Conservation (phyloP, 2,113 vertebrate genomes). For the Cololabis saira region DNA sequence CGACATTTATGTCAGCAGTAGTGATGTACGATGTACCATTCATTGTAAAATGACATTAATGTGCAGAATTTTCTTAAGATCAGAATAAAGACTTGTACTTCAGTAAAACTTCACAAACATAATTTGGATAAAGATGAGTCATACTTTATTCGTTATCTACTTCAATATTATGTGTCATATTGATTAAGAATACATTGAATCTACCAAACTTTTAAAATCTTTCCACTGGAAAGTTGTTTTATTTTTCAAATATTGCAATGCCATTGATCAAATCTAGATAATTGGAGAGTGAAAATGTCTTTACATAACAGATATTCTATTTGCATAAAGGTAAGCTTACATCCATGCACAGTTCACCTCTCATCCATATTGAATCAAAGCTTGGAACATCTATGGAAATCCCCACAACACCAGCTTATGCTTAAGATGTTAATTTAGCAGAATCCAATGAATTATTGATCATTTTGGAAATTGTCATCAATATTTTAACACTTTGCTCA, state of each 20-base stretch:
- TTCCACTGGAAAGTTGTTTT: neutral
- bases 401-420: conserved; percentile 31
- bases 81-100: too few species aligned
- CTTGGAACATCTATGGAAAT: conserved; percentile 26
- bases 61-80: too few species aligned
- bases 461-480: conserved; percentile 43
- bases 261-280: neutral
- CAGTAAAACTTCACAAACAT: too few species aligned
- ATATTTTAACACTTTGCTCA: conserved; percentile 52
- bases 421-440: conserved; percentile 46
- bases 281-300: neutral
- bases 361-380: conserved; percentile 62
- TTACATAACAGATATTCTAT: neutral
- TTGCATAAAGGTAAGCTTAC: neutral
- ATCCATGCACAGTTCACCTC: conserved; percentile 23
- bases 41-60: too few species aligned
- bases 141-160: neutral
- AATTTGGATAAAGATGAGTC: too few species aligned
- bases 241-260: neutral
- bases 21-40: too few species aligned
- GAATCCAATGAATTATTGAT: conserved; percentile 64
- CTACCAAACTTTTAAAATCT: neutral
- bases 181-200: neutral
- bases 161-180: too few species aligned
- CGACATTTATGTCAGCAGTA: too few species aligned